These are phyloP conservation scores for Acanthurus lineatus DNA, from an alignment of 2,797 vertebrate species.

Conservation along the genomic window DNA sequence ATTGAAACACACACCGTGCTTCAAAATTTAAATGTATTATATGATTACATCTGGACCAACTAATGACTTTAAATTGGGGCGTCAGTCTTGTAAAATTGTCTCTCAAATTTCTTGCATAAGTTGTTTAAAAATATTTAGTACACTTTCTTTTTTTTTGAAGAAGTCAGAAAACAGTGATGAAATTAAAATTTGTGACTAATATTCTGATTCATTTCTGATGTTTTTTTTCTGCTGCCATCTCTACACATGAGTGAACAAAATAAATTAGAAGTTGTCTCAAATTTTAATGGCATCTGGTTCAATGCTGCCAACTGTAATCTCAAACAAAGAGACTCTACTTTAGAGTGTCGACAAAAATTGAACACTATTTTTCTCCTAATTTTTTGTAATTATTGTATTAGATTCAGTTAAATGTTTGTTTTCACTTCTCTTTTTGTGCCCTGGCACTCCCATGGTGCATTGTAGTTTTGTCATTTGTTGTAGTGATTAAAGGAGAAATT, in stretches of 20 bases:
- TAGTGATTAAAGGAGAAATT: background rate
- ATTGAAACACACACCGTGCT: too few relatives aligned
- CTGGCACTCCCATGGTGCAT: background rate
- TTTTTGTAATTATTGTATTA: background rate
- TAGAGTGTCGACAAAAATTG: background rate
- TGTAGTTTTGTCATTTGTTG: background rate
- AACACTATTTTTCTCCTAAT: background rate
- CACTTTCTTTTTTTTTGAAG: background rate
- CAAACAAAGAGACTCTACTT: too few relatives aligned
- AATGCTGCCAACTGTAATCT: background rate
- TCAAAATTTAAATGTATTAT: too few relatives aligned
- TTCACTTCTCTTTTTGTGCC: background rate
- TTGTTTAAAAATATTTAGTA: background rate
- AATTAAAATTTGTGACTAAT: background rate
- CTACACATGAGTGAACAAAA: background rate
- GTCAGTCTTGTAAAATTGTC: too few relatives aligned
- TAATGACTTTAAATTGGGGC: too few relatives aligned
- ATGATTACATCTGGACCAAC: too few relatives aligned
- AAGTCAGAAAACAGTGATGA: background rate
- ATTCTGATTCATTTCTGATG: background rate
- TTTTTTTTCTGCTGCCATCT: background rate
- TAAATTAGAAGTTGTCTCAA: background rate
- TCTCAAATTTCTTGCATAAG: background rate
- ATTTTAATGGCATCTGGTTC: background rate
- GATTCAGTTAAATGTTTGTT: background rate